Base-by-base conservation (phyloP, 2,797 vertebrate genomes). In the Limosa lapponica region DNA sequence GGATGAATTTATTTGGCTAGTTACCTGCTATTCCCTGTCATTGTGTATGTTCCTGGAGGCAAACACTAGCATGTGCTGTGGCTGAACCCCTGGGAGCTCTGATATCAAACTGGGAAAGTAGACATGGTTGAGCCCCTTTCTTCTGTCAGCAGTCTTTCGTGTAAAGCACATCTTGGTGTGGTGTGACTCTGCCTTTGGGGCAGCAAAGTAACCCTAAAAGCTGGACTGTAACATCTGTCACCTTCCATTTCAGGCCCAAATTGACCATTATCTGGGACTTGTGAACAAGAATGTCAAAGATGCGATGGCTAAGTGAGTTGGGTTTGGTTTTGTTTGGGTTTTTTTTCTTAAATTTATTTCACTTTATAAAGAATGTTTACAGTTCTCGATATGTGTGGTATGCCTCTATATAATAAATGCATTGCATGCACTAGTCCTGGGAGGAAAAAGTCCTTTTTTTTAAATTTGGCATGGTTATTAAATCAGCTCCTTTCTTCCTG, bases 261-360 rank as follows among this genome's bases (percentile, higher is more conserved):
- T 99, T 67, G 99, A 99, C 96, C 99, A 99, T 95, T 99, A 99
- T 91, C 6, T 99, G 96, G 98, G 97, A 70, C 97, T 99, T 34
- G 98, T 99, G 96, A 99, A 98, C 98, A 99, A 98, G 97, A 99
- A 98, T 94, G 85, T 99, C 91, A 99, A 99, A 98, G 99, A 99
- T 44, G 95, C 98, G 1, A 97, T 99, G 97, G 98, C 98, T 66
- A 99, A 99, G 99, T 99, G 98, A 99, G 99, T 98, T 55, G 94
- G 27, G n/a, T 4, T 64, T 48, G 12, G 23, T 58, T 34, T 49
- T 30, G 24, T 6, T 51, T 54, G 44, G 17, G n/a, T 23, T 46
- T 61, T 61, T 39, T 27, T 13, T 52, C 55, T 37, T 41, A 16
- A 27, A 43, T 43, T 32, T 30, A 43, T 8, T 48, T 52, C 23